Conservation (phyloP, 30 jellyfish, hydroid and myxozoan species). For the Rhopilema esculentum region DNA sequence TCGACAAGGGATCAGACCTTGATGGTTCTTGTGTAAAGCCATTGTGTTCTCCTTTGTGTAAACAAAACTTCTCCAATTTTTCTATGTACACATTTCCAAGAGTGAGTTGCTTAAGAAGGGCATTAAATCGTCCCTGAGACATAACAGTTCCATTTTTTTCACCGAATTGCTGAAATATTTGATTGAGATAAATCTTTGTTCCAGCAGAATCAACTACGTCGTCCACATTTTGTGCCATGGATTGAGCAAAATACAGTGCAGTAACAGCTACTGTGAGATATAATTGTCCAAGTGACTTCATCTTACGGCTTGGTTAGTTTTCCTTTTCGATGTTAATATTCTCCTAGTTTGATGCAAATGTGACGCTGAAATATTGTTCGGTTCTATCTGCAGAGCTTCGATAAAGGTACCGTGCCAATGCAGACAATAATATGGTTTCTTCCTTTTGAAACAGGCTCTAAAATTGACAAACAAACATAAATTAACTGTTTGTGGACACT, state of each 20-base stretch:
- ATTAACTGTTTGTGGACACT: no score
- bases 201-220: slow-evolving; percentile 46
- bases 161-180: slow-evolving; percentile 64
- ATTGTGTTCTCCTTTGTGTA: slow-evolving; percentile 51
- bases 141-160: slow-evolving; percentile 36
- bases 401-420: no score
- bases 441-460: no score
- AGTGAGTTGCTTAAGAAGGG: slow-evolving; percentile 45
- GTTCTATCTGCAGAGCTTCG: no score
- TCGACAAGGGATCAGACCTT: slow-evolving; percentile 17
- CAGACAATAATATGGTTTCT: no score
- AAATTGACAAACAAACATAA: no score
- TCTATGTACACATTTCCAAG: slow-evolving; percentile 69
- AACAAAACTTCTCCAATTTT: slow-evolving; percentile 63
- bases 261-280: neutral
- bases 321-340: no score
- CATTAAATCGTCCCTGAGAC: slow-evolving; percentile 9
- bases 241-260: neutral
- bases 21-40: slow-evolving; percentile 31
- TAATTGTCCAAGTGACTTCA: neutral
- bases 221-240: neutral
- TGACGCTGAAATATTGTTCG: no score
- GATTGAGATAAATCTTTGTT: slow-evolving; percentile 38
- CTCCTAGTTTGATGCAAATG: no score
- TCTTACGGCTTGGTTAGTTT: no score